A percentile compares a stretch with the other conserved stretches of the same genome.
Conservation (phyloP, 92 coral and sea anemone genomes). For the Isaurus tuberculatus region DNA sequence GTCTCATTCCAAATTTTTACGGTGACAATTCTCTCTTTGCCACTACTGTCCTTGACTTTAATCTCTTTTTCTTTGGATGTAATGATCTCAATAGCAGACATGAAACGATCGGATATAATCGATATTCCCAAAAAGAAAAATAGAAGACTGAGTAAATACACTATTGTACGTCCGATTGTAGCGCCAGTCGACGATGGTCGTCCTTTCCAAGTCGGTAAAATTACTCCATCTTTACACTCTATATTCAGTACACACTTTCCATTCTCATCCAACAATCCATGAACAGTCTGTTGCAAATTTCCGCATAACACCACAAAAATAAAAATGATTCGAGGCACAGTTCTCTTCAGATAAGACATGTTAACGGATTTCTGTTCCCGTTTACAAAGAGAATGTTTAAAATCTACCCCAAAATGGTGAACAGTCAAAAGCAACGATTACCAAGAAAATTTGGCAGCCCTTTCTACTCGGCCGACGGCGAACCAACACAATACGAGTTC, state of each 20-base stretch:
- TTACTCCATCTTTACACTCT: constrained; percentile 77
- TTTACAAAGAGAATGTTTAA: constrained; percentile 45
- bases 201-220: constrained; percentile 91
- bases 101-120: constrained; percentile 97
- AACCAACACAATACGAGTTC: neutral
- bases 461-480: neutral
- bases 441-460: constrained; percentile 1
- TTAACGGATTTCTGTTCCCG: constrained; percentile 63
- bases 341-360: constrained; percentile 66
- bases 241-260: constrained; percentile 56
- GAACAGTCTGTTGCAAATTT: constrained; percentile 76
- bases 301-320: constrained; percentile 62
- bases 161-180: constrained; percentile 92
- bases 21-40: constrained; percentile 88
- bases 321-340: constrained; percentile 60
- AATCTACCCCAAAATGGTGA: constrained; percentile 56
- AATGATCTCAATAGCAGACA: constrained; percentile 98
- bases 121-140: constrained; percentile 97
- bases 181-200: constrained; percentile 80
- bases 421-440: constrained; percentile 43
- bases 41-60: constrained; percentile 83
- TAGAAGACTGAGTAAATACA: constrained; percentile 84
- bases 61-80: constrained; percentile 98
- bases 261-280: constrained; percentile 38
- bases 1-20: constrained; percentile 99